A percentile compares a stretch with the other conserved stretches of the same genome.
phyloP scores from a whole-genome alignment of 2,113 vertebrate genomes.

The Sphyrna mokarran region DNA sequence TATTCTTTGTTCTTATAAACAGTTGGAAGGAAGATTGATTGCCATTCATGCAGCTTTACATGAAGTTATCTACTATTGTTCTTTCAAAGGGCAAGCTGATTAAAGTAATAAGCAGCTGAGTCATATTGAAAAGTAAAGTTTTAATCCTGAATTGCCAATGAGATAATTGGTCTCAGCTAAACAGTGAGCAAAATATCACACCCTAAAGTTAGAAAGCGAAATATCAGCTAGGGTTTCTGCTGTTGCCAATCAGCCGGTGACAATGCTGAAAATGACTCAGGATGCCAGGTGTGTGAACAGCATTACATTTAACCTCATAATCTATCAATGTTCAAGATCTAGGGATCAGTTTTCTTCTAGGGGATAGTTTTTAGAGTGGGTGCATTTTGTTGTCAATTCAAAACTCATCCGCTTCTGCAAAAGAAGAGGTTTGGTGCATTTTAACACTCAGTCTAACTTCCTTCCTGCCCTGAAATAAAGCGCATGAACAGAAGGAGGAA shows the following conservation, averaged over 20 bases:
- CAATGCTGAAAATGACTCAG: neutral
- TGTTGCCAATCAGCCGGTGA: neutral
- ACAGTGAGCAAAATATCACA: neutral
- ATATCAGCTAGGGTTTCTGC: neutral
- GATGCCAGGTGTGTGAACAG: neutral
- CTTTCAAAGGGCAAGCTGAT: neutral
- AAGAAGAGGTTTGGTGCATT: neutral
- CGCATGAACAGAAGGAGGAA: neutral
- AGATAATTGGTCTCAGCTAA: neutral
- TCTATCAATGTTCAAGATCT: neutral
- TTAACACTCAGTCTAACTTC: neutral
- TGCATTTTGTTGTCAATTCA: neutral
- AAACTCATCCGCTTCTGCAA: neutral
- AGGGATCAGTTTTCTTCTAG: neutral
- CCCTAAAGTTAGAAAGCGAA: neutral
- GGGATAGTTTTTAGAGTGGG: neutral
- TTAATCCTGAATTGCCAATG: neutral
- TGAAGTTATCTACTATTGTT: neutral
- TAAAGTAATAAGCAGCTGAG: neutral
- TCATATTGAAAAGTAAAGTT: neutral
- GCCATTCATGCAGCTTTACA: neutral
- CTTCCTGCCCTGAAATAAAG: neutral
- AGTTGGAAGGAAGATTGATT: constrained; percentile 11
- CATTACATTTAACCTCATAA: neutral
- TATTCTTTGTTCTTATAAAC: neutral